phyloP scores from a whole-genome alignment of 2,888 invertebrate genomes.

The Adelphocoris suturalis region DNA sequence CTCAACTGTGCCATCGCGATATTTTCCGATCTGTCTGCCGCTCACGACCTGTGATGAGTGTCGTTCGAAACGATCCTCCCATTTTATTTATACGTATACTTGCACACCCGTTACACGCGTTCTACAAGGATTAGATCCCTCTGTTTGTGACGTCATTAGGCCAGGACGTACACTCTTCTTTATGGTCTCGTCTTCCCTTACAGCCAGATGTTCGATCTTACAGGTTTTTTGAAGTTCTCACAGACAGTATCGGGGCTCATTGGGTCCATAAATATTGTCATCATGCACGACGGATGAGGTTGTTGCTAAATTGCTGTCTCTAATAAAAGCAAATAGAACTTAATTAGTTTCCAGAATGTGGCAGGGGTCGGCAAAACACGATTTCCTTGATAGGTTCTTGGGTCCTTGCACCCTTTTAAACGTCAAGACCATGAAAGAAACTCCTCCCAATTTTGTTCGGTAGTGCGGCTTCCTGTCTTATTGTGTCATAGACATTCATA shows the following conservation, averaged over 20 bases:
- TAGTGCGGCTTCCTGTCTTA: too few relatives aligned
- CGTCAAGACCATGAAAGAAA: too few relatives aligned
- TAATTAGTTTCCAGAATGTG: too few relatives aligned
- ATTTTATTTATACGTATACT: not conserved
- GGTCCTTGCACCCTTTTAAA: too few relatives aligned
- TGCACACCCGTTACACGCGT: not conserved
- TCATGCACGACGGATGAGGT: too few relatives aligned
- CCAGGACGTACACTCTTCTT: not conserved
- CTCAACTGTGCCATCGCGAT: not conserved
- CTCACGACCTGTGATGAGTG: conserved; percentile 5
- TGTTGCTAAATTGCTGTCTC: too few relatives aligned
- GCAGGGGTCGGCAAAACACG: too few relatives aligned
- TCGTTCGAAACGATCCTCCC: conserved; percentile 23
- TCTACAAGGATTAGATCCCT: not conserved
- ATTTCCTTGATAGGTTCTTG: too few relatives aligned
- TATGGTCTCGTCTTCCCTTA: not conserved
- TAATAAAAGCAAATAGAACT: too few relatives aligned
- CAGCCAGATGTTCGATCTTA: conserved; percentile 23
- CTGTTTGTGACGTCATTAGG: conserved; percentile 6
- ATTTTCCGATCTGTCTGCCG: not conserved
- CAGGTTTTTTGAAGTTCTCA: not conserved
- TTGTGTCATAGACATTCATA: too few relatives aligned
- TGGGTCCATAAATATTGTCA: too few relatives aligned
- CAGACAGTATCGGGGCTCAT: not conserved
- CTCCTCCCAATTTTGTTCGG: too few relatives aligned